Conservation (phyloP, 2,888 invertebrate species). For the Isoperla grammatica region DNA sequence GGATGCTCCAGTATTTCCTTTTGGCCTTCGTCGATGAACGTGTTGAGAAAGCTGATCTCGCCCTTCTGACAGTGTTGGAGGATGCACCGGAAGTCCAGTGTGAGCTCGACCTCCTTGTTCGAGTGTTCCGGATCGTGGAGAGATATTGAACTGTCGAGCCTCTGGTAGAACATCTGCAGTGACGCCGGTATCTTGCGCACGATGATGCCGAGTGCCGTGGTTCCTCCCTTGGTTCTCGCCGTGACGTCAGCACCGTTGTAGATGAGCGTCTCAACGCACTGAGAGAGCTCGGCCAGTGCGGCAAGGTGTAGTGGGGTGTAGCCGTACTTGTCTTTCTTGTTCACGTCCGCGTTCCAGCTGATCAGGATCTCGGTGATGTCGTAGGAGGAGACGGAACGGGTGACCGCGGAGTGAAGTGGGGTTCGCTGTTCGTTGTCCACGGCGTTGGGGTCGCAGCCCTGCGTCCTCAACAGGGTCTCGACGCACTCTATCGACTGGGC, state of each 20-base stretch:
- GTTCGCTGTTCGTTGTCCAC: slow-evolving; percentile 77
- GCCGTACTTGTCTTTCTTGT: slow-evolving; percentile 78
- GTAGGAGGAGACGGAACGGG: slow-evolving; percentile 74
- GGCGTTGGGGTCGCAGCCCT: slow-evolving; percentile 70
- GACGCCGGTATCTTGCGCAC: slow-evolving; percentile 82
- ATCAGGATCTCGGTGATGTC: slow-evolving; percentile 74
- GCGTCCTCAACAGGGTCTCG: slow-evolving; percentile 66
- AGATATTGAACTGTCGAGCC: slow-evolving; percentile 68
- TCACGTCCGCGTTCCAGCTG: slow-evolving; percentile 75
- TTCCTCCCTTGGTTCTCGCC: slow-evolving; percentile 79
- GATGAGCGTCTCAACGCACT: slow-evolving; percentile 78
- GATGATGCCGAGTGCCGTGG: slow-evolving; percentile 78
- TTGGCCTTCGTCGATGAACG: slow-evolving; percentile 83
- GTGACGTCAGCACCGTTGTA: slow-evolving; percentile 86
- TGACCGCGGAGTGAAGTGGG: slow-evolving; percentile 75
- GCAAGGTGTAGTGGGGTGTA: slow-evolving; percentile 82
- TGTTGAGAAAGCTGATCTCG: slow-evolving; percentile 80
- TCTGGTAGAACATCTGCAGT: slow-evolving; percentile 73
- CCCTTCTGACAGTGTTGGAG: slow-evolving; percentile 76
- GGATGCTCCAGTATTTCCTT: slow-evolving; percentile 83
- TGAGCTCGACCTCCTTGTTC: slow-evolving; percentile 72
- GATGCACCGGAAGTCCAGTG: slow-evolving; percentile 75
- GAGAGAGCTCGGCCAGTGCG: slow-evolving; percentile 75
- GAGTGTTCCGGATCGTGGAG: slow-evolving; percentile 37
- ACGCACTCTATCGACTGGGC: slow-evolving; percentile 77